phyloP scores from a whole-genome alignment of 2,888 invertebrate genomes.

The Eremobia ochroleuca region DNA sequence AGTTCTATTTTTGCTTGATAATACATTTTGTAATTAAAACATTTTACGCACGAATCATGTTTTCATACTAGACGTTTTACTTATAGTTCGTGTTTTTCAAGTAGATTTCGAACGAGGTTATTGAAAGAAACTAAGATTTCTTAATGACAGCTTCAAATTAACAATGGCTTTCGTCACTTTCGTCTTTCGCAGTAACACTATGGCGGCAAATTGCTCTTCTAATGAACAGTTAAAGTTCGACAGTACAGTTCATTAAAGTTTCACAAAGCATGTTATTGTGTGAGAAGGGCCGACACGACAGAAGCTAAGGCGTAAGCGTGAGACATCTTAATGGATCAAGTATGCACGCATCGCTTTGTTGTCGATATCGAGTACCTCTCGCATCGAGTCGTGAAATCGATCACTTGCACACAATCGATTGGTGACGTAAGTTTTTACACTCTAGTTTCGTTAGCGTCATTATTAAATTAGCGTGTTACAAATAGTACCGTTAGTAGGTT shows the following conservation, averaged over 20 bases:
- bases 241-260: slow-evolving; percentile 75
- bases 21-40: slow-evolving; percentile 29
- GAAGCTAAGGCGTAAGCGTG: slow-evolving; percentile 73
- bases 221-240: slow-evolving; percentile 70
- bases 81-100: slow-evolving; percentile 15
- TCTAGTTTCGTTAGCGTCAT: slow-evolving; percentile 75
- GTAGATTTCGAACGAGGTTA: slow-evolving; percentile 21
- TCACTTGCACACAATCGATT: slow-evolving; percentile 73
- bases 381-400: slow-evolving; percentile 79
- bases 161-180: slow-evolving; percentile 32
- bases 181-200: slow-evolving; percentile 48
- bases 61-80: slow-evolving; percentile 17
- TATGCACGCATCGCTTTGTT: slow-evolving; percentile 70
- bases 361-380: slow-evolving; percentile 73
- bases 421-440: slow-evolving; percentile 79
- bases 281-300: slow-evolving; percentile 67
- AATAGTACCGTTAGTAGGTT: slow-evolving; percentile 74
- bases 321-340: slow-evolving; percentile 76
- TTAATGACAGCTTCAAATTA: slow-evolving; percentile 20
- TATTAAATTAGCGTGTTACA: slow-evolving; percentile 80
- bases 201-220: slow-evolving; percentile 68
- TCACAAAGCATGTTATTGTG: slow-evolving; percentile 77
- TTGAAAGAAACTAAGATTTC: slow-evolving; percentile 28
- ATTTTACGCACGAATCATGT: slow-evolving; percentile 6
- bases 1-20: slow-evolving; percentile 25